Base-by-base conservation (phyloP, 2,888 invertebrate genomes). In the Amiota mariae region DNA sequence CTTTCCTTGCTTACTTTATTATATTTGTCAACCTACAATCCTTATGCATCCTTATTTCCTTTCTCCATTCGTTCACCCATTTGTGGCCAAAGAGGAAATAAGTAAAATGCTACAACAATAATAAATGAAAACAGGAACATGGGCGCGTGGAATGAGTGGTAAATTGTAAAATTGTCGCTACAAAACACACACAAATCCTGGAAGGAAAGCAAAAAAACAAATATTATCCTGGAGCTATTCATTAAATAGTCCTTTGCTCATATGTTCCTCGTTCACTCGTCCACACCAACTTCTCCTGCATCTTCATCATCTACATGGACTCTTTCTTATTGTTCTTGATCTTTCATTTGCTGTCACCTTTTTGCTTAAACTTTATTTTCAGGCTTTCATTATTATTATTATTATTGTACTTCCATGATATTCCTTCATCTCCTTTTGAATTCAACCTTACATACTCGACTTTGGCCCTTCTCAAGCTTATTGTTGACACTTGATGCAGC, bases 211-310 rank as follows among this genome's bases (percentile, higher is more conserved):
- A 56, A 46, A 79, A 71, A 79, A 79, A 74, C 81, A 84, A 82
- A 84, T 84, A 82, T 81, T 83, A 82, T 78, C 83, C 82, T 77
- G 76, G 73, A 83, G 84, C 84, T 78, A 84, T 84, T 84, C 82
- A 84, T 84, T 84, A 84, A 81, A 80, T 82, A 81, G 84, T 82
- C 82, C 75, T 82, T 82, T 82, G 77, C 82, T 81, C 83, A 84
- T 80, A 82, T 82, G 83, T 82, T 82, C 57, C 54, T 70, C 47
- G 56, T 64, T n/a, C 18, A 49, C 48, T 70, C 59, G 36, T 36
- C 36, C 36, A 36, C 2, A 36, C 2, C 36, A 36, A 36, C 36
- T 36, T 6, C 36, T 36, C 6, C 24, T 24, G 24, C 24, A 24
- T 24, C 24, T 24, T 2, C 24, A 24, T 24, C 24, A 24, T 24